These are phyloP conservation scores for Lumbricus terrestris DNA, from an alignment of 2,888 invertebrate species.

Conservation along the genomic window DNA sequence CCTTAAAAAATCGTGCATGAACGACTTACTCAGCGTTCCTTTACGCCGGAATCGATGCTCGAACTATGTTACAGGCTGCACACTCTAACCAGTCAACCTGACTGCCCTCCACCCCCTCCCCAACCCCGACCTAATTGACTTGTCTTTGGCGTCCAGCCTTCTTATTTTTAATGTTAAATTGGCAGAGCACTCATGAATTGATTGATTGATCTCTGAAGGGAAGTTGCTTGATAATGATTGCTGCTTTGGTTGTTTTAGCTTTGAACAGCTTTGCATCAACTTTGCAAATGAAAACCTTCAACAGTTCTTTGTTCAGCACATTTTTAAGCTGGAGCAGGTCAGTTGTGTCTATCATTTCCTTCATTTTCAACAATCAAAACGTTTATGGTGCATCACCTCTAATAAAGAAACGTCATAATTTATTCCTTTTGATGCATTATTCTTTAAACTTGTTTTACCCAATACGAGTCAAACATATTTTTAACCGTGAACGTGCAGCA, in stretches of 20 bases:
- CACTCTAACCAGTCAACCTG: too few species aligned
- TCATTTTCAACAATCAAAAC: background rate
- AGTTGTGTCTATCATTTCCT: background rate
- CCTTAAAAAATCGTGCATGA: too few species aligned
- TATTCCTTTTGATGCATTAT: background rate
- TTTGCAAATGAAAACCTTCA: constrained; percentile 98
- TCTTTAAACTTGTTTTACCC: background rate
- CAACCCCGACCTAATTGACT: too few species aligned
- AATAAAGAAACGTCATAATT: background rate
- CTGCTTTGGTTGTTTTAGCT: constrained; percentile 63
- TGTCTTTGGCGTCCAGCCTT: too few species aligned
- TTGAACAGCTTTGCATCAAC: constrained; percentile 98
- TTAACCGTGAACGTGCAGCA: background rate
- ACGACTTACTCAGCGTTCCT: too few species aligned
- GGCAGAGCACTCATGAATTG: too few species aligned
- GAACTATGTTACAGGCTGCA: too few species aligned
- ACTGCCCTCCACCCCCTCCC: too few species aligned
- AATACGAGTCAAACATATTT: background rate
- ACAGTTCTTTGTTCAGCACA: constrained; percentile 97
- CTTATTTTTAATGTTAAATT: too few species aligned
- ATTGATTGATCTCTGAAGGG: background rate
- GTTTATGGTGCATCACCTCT: background rate
- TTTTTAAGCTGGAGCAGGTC: constrained; percentile 91
- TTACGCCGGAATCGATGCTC: too few species aligned
- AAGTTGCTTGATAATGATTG: background rate